Evolutionary conservation across 2,797 vertebrate species (phyloP).

Genomic region (Rhodeus uyekii): DNA sequence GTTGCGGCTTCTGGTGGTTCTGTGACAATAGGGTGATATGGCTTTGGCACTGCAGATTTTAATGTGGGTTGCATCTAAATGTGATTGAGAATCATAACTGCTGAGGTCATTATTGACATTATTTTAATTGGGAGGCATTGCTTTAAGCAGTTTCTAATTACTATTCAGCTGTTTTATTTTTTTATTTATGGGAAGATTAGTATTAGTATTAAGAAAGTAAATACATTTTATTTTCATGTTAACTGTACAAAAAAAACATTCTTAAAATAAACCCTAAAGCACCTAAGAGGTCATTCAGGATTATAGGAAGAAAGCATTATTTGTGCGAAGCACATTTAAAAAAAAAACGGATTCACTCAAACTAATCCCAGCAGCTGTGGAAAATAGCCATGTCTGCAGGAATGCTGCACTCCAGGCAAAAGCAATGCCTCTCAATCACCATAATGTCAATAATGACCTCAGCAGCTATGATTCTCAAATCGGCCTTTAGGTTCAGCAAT

Average conservation of each 20-base stretch:
- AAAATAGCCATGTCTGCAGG: slow-evolving; percentile 12
- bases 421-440: slow-evolving; percentile 24
- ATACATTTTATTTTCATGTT: not conserved
- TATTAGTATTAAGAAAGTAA: not conserved
- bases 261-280: not conserved
- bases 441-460: slow-evolving; percentile 36
- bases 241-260: not conserved
- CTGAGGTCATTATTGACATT: no score
- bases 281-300: not conserved
- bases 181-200: no score
- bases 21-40: no score
- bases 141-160: no score
- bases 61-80: no score
- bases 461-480: slow-evolving; percentile 14
- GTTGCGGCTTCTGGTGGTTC: no score
- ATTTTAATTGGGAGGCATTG: no score
- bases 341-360: not conserved
- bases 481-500: not conserved
- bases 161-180: no score
- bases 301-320: not conserved
- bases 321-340: not conserved
- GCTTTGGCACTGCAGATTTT: no score
- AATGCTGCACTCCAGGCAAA: slow-evolving; percentile 15
- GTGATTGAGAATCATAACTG: no score
- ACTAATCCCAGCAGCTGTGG: not conserved